Conservation (phyloP, 2,113 vertebrate species). For the Toxotes jaculatrix region DNA sequence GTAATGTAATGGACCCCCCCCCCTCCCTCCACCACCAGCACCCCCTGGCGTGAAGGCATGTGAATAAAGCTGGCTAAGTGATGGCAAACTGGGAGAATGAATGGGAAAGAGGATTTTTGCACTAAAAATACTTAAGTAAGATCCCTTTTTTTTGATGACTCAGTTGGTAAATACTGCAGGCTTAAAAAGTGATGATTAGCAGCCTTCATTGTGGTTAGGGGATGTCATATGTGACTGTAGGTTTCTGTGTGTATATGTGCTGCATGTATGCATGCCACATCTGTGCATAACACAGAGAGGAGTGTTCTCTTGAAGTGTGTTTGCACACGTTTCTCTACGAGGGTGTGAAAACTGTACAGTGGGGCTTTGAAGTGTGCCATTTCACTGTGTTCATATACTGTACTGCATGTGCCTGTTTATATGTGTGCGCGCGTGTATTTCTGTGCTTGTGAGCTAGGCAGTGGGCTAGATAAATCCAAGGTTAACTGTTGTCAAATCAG, state of each 20-base stretch:
- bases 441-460: constrained; percentile 43
- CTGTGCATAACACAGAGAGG: neutral
- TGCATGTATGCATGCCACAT: constrained; percentile 6
- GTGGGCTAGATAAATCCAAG: constrained; percentile 76
- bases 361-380: neutral
- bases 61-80: constrained; percentile 49
- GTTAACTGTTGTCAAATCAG: constrained; percentile 82
- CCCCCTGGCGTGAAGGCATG: constrained; percentile 15
- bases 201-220: neutral
- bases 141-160: constrained; percentile 8
- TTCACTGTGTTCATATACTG: neutral
- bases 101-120: constrained; percentile 42
- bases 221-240: neutral
- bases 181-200: constrained; percentile 6
- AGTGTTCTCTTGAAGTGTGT: constrained; percentile 28
- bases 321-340: constrained; percentile 7
- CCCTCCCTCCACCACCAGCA: neutral
- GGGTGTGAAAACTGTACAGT: constrained; percentile 10
- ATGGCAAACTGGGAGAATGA: constrained; percentile 48
- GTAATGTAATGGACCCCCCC: constrained; percentile 66
- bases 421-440: constrained; percentile 10
- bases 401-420: neutral
- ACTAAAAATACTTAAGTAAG: constrained; percentile 27
- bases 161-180: constrained; percentile 18
- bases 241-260: neutral